Conservation (phyloP, 35 echinoderm and acorn worm species). For the Acanthaster planci region DNA sequence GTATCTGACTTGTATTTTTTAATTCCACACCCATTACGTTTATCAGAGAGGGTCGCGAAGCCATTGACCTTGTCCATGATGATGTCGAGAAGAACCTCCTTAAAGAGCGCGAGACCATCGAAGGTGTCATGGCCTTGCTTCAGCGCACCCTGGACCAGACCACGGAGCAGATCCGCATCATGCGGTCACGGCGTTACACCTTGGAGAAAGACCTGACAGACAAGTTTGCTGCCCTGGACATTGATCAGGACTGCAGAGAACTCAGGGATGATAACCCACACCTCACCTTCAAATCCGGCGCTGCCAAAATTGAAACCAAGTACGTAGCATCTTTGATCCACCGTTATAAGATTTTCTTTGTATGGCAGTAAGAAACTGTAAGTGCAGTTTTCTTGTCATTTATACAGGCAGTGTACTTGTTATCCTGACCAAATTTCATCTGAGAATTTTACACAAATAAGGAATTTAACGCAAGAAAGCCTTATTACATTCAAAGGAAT, state of each 20-base stretch:
- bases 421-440: too few species aligned
- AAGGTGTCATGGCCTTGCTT: conserved; percentile 93
- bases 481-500: too few species aligned
- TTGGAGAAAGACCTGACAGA: conserved; percentile 96
- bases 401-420: too few species aligned
- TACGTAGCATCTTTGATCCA: conserved; percentile 33
- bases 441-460: too few species aligned
- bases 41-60: conserved; percentile 73
- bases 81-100: conserved; percentile 95
- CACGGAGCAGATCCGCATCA: conserved; percentile 93
- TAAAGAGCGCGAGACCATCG: conserved; percentile 89
- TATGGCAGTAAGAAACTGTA: too few species aligned
- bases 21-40: too few species aligned
- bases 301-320: conserved; percentile 98
- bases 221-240: conserved; percentile 85
- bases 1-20: background rate
- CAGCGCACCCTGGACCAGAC: conserved; percentile 96
- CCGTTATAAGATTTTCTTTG: background rate
- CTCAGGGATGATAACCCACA: conserved; percentile 83
- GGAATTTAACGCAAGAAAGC: too few species aligned
- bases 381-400: too few species aligned
- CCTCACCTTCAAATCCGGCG: conserved; percentile 58
- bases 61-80: conserved; percentile 95
- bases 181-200: conserved; percentile 80
- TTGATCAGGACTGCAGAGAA: conserved; percentile 87